Base-by-base conservation (phyloP, 37 sponge, comb jelly and placozoan genomes). In the Bolinopsis microptera region DNA sequence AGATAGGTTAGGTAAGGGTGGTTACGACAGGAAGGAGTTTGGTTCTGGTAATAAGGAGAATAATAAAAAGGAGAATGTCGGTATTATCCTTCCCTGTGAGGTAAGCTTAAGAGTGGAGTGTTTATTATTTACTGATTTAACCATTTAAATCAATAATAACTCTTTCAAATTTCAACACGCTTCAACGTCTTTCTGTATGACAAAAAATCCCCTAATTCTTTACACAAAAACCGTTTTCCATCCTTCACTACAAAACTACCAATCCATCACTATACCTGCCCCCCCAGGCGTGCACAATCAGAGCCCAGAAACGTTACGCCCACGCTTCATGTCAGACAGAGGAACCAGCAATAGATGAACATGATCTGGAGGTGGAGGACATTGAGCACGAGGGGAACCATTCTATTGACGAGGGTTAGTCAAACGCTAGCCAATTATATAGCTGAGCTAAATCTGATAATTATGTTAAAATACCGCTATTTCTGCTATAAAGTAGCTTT, bases 1-100 rank as follows among this genome's bases (percentile, higher is more conserved):
- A 38, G 90, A 86, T 26, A 86, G 90, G 39, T 48, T 86, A 26
- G 90, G 90, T 27, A 86, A 86, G 90, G 90, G 90, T 30, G 61
- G 61, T 2, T 86, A 41, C 36, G 90, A 86, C 36, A 86, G 39
- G 28, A 33, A 41, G 1, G 8, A 39, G 48, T 72, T 72, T 72
- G 75, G 61, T 48, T 48, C 13, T 5, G 61, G 75, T 3, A 34
- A 86, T 1, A 86, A 86, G 48, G 90, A 28, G 1, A 39, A 33
- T 3, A 38, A 40, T 5, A 30, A 40, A 8, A 86, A 86, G 26
- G 90, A 86, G 26, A 86, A 40, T 26, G 31, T 86, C 41, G 90
- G 90, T 41, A 33, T 39, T 34, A 3, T n/a, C 2, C 61, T 86
- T 13, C 90, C 90, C 1, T 86, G 90, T 39, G 90, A 86, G 90